Conservation (phyloP, 35 echinoderm and acorn worm species). For the Hemicentrotus pulcherrimus region DNA sequence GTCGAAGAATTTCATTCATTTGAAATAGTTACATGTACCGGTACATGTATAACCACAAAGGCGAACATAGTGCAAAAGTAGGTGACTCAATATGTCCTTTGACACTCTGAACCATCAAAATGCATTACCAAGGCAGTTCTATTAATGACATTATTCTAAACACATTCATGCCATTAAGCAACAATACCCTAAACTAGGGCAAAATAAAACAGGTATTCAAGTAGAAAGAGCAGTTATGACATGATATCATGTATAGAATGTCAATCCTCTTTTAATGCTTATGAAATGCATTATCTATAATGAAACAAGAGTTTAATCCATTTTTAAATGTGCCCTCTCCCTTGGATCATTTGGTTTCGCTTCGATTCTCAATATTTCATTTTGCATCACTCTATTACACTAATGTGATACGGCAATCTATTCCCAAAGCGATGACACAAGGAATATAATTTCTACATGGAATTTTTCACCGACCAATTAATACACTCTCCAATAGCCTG, state of each 20-base stretch:
- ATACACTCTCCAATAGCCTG: background rate
- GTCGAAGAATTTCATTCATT: background rate
- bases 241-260: background rate
- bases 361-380: background rate
- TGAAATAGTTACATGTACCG: background rate
- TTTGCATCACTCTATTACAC: background rate
- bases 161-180: background rate
- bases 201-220: background rate
- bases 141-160: background rate
- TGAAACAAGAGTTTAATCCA: background rate
- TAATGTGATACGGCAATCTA: background rate
- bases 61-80: background rate
- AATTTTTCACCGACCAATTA: background rate
- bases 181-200: constrained; percentile 9
- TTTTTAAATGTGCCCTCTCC: background rate
- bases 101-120: background rate
- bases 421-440: background rate
- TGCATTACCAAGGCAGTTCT: background rate
- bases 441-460: background rate
- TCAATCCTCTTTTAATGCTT: background rate
- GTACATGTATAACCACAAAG: background rate
- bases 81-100: background rate
- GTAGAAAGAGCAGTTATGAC: background rate
- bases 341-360: background rate
- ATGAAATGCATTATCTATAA: background rate